Evolutionary conservation across 2,888 invertebrate species (phyloP), one percentile per base, ranked within the genome.

Genomic region (Esperia sulphurella): DNA sequence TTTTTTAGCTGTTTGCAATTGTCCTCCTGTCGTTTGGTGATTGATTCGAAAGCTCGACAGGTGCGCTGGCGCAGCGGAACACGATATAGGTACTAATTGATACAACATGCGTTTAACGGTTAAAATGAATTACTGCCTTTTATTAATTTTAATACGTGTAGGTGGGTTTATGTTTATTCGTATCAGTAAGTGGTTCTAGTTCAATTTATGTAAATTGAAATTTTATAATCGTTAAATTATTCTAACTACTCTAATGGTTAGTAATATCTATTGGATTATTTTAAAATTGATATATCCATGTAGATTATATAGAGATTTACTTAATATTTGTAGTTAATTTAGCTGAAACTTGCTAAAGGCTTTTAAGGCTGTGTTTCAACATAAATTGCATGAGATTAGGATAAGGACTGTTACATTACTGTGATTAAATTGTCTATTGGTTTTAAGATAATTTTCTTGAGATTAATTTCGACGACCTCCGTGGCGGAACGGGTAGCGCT

Each of bases 1-100:
- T 6, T 38, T 55, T 61, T 70, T 68, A 54, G 54, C 55, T 48
- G 49, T 43, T 52, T 50, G 44, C 55, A 42, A 54, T 55, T 41
- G 50, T 54, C 47, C 48, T 39, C 28, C 48, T 44, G 52, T 49
- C 52, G 43, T 38, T n/a, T 45, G 21, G 8, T 45, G 52, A 53
- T 52, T 45, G 52, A 55, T 55, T 49, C 21, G 37, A 45, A 47
- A 43, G 41, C 37, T 30, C 41, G 43, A 30, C 55, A 55, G 51
- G 52, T 55, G 52, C 38, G 37, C 42, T 31, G 37, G 51, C 31
- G 41, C 39, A 43, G 47, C 45, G 45, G 45, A 49, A 43, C 50
- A 46, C 13, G 28, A n/a, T n/a, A n/a, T n/a, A n/a, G n/a, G n/a
- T n/a, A 8, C 33, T 42, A 48, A 48, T 51, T 51, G 50, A 46